Percentiles rank a stretch among this genome's conserved stretches.
These are phyloP conservation scores for Hylomyscus alleni DNA, from an alignment of 2,797 vertebrate species.

Conservation along the genomic window DNA sequence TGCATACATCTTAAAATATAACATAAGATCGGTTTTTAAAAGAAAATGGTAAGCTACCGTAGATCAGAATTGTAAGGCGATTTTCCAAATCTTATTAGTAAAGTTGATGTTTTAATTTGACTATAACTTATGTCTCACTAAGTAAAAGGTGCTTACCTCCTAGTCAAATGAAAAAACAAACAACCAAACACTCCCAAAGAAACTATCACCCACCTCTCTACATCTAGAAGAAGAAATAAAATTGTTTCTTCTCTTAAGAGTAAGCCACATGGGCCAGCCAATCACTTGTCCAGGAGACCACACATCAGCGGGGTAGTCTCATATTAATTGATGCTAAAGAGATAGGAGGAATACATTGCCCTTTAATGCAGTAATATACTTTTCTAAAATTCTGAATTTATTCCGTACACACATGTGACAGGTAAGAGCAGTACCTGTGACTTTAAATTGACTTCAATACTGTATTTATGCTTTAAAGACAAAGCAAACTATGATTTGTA, in stretches of 20 bases:
- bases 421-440: not conserved
- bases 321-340: not conserved
- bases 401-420: not conserved
- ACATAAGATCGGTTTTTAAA: not conserved
- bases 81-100: not conserved
- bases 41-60: not conserved
- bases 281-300: not conserved
- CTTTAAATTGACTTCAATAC: not conserved
- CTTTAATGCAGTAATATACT: not conserved
- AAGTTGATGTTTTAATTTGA: not conserved
- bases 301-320: not conserved
- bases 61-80: not conserved
- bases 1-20: not conserved
- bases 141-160: not conserved
- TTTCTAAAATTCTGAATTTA: not conserved
- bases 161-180: not conserved
- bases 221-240: too few species aligned
- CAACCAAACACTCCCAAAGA: not conserved
- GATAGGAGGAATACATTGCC: not conserved
- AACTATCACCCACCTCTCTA: not conserved
- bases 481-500: constrained; percentile 12
- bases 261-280: not conserved
- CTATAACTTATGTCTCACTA: not conserved
- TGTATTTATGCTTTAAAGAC: constrained; percentile 39
- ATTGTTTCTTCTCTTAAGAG: not conserved